These are phyloP conservation scores for Coenobita brevimanus DNA, from an alignment of 1,140 invertebrate species.

Conservation along the genomic window DNA sequence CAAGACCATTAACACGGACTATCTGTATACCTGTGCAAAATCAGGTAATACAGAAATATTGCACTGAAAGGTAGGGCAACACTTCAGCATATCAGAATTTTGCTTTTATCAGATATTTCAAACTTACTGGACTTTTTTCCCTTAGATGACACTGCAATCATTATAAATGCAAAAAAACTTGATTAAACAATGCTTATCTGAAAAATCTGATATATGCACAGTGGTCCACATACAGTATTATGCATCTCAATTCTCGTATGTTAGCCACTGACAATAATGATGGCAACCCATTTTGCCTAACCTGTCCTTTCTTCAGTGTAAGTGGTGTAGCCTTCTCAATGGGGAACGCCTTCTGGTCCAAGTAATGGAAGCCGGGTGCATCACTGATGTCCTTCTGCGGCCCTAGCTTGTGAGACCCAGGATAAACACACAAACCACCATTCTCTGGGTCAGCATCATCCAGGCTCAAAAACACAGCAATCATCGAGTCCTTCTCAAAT, in stretches of 20 bases:
- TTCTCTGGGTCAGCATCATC: constrained; percentile 78
- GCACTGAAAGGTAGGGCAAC: too few relatives aligned
- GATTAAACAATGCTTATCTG: too few relatives aligned
- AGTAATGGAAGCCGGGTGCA: constrained; percentile 65
- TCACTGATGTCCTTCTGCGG: constrained; percentile 75
- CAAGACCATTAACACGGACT: too few relatives aligned
- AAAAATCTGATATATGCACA: too few relatives aligned
- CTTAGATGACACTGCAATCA: not conserved
- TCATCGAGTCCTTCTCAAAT: constrained; percentile 78
- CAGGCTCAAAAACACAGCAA: constrained; percentile 79
- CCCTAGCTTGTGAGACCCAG: constrained; percentile 79
- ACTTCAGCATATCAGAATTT: too few relatives aligned
- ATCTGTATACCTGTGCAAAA: too few relatives aligned
- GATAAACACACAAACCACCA: constrained; percentile 79
- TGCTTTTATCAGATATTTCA: not conserved
- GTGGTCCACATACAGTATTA: too few relatives aligned
- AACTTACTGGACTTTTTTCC: not conserved
- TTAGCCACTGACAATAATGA: too few relatives aligned
- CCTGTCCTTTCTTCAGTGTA: constrained; percentile 72
- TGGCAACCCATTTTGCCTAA: not conserved
- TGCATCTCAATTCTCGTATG: too few relatives aligned
- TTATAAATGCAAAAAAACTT: too few relatives aligned
- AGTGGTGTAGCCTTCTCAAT: constrained; percentile 77
- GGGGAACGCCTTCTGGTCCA: constrained; percentile 75
- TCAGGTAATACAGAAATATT: too few relatives aligned